phyloP scores from a whole-genome alignment of 2,888 invertebrate genomes.

The Linnaemya vulpina region DNA sequence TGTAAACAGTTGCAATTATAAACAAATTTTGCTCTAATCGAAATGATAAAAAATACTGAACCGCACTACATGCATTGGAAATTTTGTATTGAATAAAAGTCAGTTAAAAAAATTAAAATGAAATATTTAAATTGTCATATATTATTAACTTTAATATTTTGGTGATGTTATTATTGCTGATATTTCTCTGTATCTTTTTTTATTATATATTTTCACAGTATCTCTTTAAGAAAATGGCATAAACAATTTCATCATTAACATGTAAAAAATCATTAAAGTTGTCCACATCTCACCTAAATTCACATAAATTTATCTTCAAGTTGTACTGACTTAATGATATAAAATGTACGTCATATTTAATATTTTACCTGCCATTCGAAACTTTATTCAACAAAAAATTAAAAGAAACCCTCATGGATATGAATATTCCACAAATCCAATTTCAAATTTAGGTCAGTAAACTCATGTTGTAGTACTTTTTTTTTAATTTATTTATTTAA shows the following conservation, averaged over 20 bases:
- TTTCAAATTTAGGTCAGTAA: constrained; percentile 56
- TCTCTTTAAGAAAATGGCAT: no score
- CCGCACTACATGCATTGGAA: no score
- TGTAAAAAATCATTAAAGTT: background rate
- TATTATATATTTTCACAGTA: background rate
- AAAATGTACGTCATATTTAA: constrained; percentile 42
- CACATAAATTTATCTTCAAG: constrained; percentile 6
- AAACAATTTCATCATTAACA: background rate
- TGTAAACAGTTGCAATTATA: no score
- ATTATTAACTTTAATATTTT: no score
- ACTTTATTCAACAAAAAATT: background rate
- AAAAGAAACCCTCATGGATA: constrained; percentile 16
- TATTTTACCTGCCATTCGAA: constrained; percentile 46
- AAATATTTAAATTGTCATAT: no score
- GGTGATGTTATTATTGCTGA: no score
- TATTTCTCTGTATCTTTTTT: no score
- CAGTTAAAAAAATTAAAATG: no score
- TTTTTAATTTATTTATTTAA: constrained; percentile 17
- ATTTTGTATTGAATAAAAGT: no score
- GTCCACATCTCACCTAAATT: background rate
- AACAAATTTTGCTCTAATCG: no score
- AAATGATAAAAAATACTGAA: no score
- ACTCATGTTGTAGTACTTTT: constrained; percentile 13
- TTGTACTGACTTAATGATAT: constrained; percentile 31
- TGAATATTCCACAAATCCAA: constrained; percentile 45